Evolutionary conservation across 2,888 invertebrate species (phyloP), one percentile per base, ranked within the genome.

Genomic region (Parnassius orleans): DNA sequence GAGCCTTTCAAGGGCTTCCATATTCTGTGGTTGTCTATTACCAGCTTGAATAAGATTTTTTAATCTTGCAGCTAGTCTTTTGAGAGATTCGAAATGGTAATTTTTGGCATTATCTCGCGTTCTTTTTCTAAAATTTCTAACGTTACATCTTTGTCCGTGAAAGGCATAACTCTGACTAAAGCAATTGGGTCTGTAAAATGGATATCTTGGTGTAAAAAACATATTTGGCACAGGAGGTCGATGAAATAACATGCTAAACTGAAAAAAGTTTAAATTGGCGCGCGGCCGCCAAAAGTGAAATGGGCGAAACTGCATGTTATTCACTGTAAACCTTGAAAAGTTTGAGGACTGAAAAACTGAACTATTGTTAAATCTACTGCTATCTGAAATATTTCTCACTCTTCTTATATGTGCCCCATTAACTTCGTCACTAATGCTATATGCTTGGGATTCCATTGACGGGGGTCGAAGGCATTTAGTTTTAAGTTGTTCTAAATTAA

Each of bases 401-500:
- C 81, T 73, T 65, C 76, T 76, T 0, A 85, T 66, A 56, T 81
- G 78, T 54, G 67, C 74, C 7, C 74, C 80, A 66, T 79, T 81
- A 1, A 73, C 77, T 69, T 79, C 81, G 58, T 81, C 81, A 42
- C 73, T 68, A 46, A 68, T 64, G 57, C 73, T 78, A 50, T 78
- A 80, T 10, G 71, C 57, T 51, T 66, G 63, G 3, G 72, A 66
- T n/a, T 75, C 71, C n/a, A 68, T 65, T 7, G 77, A 72, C 7
- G 65, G 33, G 2, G 71, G 60, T 46, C 60, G 70, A 7, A 51
- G 47, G n/a, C 68, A 64, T 65, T 72, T 81, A 10, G 67, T 71
- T 61, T 66, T 72, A 11, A 88, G 66, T 58, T 70, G 75, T 12
- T 76, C 68, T 33, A 88, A 44, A 71, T 88, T 82, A 1, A 90